phyloP scores from a whole-genome alignment of 2,797 vertebrate genomes.

The Aphelocoma californica region DNA sequence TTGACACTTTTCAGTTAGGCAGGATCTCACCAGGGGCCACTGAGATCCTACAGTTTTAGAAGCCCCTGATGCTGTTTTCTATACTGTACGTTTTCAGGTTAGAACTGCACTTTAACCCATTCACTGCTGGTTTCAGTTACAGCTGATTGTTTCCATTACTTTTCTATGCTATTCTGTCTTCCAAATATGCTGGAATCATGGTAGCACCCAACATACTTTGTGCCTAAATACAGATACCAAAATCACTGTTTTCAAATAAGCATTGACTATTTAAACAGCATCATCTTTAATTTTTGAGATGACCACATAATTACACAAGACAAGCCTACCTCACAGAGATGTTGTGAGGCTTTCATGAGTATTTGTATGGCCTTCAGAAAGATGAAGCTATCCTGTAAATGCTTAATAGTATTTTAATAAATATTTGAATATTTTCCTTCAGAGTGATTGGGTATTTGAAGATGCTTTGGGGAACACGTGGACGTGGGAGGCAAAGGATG shows the following conservation, averaged over 20 bases:
- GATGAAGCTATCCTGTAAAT: background rate
- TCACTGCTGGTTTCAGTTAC: background rate
- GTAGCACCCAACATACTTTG: background rate
- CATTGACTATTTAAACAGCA: background rate
- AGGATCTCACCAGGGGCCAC: background rate
- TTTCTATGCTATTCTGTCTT: background rate
- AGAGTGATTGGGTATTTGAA: background rate
- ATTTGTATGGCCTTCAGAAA: background rate
- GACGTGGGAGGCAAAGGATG: background rate
- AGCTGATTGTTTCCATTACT: background rate
- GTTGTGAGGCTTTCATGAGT: background rate
- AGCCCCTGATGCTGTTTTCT: background rate
- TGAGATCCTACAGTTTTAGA: background rate
- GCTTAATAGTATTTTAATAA: constrained; percentile 34
- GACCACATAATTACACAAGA: background rate
- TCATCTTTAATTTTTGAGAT: background rate
- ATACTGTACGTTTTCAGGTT: background rate
- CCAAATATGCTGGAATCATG: background rate
- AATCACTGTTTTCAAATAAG: background rate
- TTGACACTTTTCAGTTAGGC: background rate
- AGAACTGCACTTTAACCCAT: constrained; percentile 12
- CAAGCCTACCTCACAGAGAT: constrained; percentile 21
- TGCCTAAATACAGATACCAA: background rate
- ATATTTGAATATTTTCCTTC: background rate
- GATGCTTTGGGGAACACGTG: background rate